A percentile compares a stretch with the other conserved stretches of the same genome.
Conservation (phyloP, 2,113 vertebrate genomes). For the Fulmarus glacialis region DNA sequence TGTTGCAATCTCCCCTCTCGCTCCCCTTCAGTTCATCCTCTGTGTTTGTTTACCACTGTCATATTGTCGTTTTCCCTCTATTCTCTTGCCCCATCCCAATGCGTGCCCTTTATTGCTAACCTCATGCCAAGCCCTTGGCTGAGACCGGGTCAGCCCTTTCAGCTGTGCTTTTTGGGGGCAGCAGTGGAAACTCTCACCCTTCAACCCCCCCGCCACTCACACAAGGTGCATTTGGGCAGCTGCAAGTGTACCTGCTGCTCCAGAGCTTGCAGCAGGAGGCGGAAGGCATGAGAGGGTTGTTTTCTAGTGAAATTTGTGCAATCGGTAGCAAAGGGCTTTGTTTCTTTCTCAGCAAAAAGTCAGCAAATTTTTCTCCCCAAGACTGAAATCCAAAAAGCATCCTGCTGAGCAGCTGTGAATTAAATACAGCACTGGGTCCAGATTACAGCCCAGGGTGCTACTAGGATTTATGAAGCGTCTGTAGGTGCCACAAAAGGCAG, state of each 20-base stretch:
- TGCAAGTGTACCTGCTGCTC: not conserved
- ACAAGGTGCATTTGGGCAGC: fast-evolving
- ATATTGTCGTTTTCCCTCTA: not conserved
- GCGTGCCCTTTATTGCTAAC: not conserved
- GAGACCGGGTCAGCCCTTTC: not conserved
- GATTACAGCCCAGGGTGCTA: not conserved
- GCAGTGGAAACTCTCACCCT: fast-evolving
- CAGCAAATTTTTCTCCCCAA: not conserved
- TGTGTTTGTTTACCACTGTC: not conserved
- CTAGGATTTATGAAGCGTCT: not conserved
- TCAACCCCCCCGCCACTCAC: fast-evolving
- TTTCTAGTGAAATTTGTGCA: not conserved
- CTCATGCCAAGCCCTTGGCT: fast-evolving
- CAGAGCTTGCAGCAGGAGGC: not conserved
- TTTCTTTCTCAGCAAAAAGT: not conserved
- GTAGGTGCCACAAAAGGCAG: not conserved
- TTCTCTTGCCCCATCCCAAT: not conserved
- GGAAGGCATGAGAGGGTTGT: not conserved
- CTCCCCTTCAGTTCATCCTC: not conserved
- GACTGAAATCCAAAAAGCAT: not conserved
- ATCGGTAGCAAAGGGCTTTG: not conserved
- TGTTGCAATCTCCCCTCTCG: not conserved
- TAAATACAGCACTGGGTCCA: not conserved
- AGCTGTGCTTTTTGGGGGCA: fast-evolving
- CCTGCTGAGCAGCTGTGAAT: not conserved